Base-by-base conservation (phyloP, 2,797 vertebrate genomes). In the Neostethus bicornis region DNA sequence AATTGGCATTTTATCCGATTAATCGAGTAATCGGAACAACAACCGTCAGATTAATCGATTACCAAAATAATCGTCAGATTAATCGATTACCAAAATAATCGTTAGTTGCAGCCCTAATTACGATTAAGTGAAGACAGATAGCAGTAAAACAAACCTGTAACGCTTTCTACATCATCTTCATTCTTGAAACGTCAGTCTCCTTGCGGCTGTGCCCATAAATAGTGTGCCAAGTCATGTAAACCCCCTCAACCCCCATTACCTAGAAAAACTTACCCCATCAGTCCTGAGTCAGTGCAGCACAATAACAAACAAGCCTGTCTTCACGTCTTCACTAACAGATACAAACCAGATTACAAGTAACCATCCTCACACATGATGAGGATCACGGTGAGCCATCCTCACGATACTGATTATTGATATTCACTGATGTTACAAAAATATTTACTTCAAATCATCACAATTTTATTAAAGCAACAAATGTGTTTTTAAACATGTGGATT, bases 161-260 rank as follows among this genome's bases (percentile, higher is more conserved):
- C 34, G 55, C 66, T 24, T 54, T 61, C 62, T 32, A 28, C 50
- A 19, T 31, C 20, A 42, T 52, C 39, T 12, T 51, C 63, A 61
- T 34, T 51, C 72, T 66, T 25, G 21, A 57, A 84, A 63, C 57
- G 61, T 76, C 69, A 77, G 58, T 53, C 70, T 49, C 17, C 50
- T 58, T 52, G 62, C 83, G 51, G 57, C 54, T 38, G 29, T 38
- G 29, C 51, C 75, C 71, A 80, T 71, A 85, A 88, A 90, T 88
- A 89, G 83, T 51, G 56, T 39, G 47, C 34, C 17, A 58, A 67
- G 76, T 83, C 78, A 75, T 3, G 1, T 3, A 51, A 4, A 37
- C 38, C 56, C 45, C 32, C 49, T 3, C 51, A 4, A 37, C 38
- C 56, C 45, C 32, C 49, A 45, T 11, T 28, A 57, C 52, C 59